Evolutionary conservation across 37 sponge, comb jelly and placozoan genomes (phyloP), one percentile per base, ranked within the genome.

Genomic region (Geodia barretti): DNA sequence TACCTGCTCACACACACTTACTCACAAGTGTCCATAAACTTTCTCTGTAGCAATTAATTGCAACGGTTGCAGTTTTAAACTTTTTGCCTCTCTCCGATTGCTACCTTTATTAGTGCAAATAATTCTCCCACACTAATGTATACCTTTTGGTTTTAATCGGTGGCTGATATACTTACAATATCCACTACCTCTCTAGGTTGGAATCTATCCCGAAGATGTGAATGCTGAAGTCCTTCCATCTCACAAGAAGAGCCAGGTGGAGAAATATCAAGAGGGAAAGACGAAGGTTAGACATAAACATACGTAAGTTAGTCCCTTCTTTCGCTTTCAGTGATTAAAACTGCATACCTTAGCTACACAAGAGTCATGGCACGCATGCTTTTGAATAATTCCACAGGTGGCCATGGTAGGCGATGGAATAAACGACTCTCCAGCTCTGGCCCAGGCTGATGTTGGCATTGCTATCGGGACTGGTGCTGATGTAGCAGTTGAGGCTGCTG

Each of bases 351-450:
- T 21, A 58, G 19, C 19, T n/a, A n/a, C n/a, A n/a, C n/a, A n/a
- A n/a, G n/a, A n/a, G n/a, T n/a, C n/a, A n/a, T n/a, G n/a, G n/a
- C n/a, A n/a, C n/a, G n/a, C n/a, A n/a, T n/a, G n/a, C n/a, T n/a
- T n/a, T 47, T 47, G 14, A 7, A 47, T 47, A 7, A 47, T 47
- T 14, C 14, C 14, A 35, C 4, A 68, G 69, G 80, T 79, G 9
- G 68, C 69, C 1, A 79, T 79, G 85, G 92, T 95, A n/a, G 96
- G 96, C 20, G 96, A 95, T 85, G 96, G 96, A 25, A 87, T 95
- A 70, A 95, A 95, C 72, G 96, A 95, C 76, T 95, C 96, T 23
- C 96, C 96, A 36, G 96, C 96, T n/a, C 87, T 95, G 43, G 96
- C 89, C 19, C 96, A 95, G 67, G 96, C 96, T 70, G 96, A 95